These are phyloP conservation scores for Andricus grossulariae DNA, from an alignment of 1,140 invertebrate species.

Conservation along the genomic window DNA sequence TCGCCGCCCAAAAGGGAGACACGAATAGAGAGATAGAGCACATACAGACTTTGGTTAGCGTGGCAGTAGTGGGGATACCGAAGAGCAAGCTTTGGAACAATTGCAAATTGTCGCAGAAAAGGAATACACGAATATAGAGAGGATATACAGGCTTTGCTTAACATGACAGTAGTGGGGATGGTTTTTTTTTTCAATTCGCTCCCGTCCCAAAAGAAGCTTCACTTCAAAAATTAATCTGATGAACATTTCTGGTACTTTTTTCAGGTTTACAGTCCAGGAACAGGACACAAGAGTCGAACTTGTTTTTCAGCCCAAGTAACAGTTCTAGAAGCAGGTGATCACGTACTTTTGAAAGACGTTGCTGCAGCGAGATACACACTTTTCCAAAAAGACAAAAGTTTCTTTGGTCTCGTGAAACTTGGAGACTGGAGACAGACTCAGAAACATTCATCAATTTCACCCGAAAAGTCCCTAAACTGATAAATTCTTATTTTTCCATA, in stretches of 20 bases:
- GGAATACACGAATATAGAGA: no score
- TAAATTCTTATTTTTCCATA: no score
- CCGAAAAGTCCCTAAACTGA: background rate
- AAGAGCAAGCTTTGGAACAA: no score
- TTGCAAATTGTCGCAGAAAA: no score
- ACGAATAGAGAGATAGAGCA: no score
- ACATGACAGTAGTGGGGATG: no score
- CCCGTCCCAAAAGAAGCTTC: no score
- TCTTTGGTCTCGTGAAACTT: slow-evolving; percentile 87
- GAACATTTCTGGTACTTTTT: slow-evolving; percentile 29
- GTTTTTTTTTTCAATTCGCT: no score
- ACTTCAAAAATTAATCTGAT: slow-evolving; percentile 1
- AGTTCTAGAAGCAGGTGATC: slow-evolving; percentile 79
- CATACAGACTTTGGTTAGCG: no score
- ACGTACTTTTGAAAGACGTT: slow-evolving; percentile 81
- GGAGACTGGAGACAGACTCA: slow-evolving; percentile 71
- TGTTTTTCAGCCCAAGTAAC: slow-evolving; percentile 85
- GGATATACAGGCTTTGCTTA: no score
- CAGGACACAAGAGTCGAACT: slow-evolving; percentile 72
- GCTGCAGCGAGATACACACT: slow-evolving; percentile 82
- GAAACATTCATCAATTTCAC: slow-evolving; percentile 41
- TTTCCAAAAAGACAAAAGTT: slow-evolving; percentile 85
- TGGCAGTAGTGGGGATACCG: no score
- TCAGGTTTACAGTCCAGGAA: slow-evolving; percentile 64
- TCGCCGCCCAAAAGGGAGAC: no score